Evolutionary conservation across 2,888 invertebrate genomes (phyloP).

Genomic region (Xylophagus ater): DNA sequence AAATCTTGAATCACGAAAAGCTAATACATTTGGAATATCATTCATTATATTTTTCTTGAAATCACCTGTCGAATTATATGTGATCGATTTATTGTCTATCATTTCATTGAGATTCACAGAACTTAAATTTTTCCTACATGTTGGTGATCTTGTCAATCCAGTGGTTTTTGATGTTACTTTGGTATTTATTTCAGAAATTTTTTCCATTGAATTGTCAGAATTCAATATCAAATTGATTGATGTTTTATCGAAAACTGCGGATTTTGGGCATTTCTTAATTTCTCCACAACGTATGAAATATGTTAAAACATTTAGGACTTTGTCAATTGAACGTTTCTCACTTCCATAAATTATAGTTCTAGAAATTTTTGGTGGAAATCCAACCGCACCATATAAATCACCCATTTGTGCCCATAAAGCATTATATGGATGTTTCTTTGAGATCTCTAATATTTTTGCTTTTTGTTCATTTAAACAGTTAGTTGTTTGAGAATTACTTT

Average conservation of each 20-base stretch:
- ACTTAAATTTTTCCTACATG: slow-evolving; percentile 32
- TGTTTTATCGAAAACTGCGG: slow-evolving; percentile 7
- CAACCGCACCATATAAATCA: slow-evolving; percentile 77
- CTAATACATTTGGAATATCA: slow-evolving; percentile 37
- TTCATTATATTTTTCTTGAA: slow-evolving; percentile 22
- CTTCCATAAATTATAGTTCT: slow-evolving; percentile 69
- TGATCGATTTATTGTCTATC: background rate
- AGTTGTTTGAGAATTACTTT: slow-evolving; percentile 22
- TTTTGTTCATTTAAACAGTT: slow-evolving; percentile 28
- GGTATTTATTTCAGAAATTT: slow-evolving; percentile 2
- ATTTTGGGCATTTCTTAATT: too few species aligned
- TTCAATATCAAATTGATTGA: slow-evolving; percentile 22
- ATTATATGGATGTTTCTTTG: slow-evolving; percentile 65
- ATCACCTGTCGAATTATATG: slow-evolving; percentile 3
- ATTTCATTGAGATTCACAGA: slow-evolving; percentile 21
- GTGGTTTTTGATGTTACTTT: too few species aligned
- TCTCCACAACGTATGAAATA: slow-evolving; percentile 80
- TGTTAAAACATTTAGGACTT: slow-evolving; percentile 64
- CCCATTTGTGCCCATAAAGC: slow-evolving; percentile 83
- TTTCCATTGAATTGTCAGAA: too few species aligned
- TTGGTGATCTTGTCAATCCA: slow-evolving; percentile 29
- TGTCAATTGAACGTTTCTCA: slow-evolving; percentile 52
- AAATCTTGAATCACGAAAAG: slow-evolving; percentile 36
- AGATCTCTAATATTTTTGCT: slow-evolving; percentile 45
- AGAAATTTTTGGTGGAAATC: slow-evolving; percentile 62